Base-by-base conservation (phyloP, 2,113 vertebrate species). In the Rhinogobius similis region DNA sequence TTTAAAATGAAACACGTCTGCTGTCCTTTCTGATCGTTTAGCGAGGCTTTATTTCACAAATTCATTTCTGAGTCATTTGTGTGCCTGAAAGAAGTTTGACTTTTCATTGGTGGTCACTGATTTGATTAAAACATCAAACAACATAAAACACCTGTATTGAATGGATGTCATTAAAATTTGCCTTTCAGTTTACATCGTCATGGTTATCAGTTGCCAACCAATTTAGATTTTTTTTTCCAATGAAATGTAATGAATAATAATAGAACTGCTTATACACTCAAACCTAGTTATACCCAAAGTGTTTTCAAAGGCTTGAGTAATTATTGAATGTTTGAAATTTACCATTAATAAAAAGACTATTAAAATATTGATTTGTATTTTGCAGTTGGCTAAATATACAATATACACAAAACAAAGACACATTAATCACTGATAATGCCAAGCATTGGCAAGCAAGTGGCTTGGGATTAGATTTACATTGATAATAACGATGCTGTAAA, bases 61-160 rank as follows among this genome's bases (percentile, higher is more conserved):
- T 16, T 44, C 23, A 53, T 44, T 62, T 65, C 38, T 65, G 53
- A 69, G n/a, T 78, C 5, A 27, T 81, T 72, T 73, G 66, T 74
- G 52, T 26, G 4, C 5, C 55, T 18, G 12, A 26, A 58, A 29
- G 26, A 29, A 9, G 24, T 9, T 29, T 1, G 50, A 12, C n/a
- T 53, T 53, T 8, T 24, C 21, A 4, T 55, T 55, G 52, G 23
- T 4, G 1, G 13, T 10, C 23, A 24, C 20, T 50, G 39, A 41
- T 5, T 21, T 7, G 16, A 18, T 46, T 46, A 46, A 46, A 46
- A 46, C 16, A 7, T 46, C 18, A 4, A 7, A n/a, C n/a, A n/a
- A n/a, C n/a, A n/a, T n/a, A n/a, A n/a, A n/a, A n/a, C 32, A 7
- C 20, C 5, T 20, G 16, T 46, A 20, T 7, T 18, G 5, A 46